Evolutionary conservation across 2,888 invertebrate genomes (phyloP).

Genomic region (Glaucopsyche alexis): DNA sequence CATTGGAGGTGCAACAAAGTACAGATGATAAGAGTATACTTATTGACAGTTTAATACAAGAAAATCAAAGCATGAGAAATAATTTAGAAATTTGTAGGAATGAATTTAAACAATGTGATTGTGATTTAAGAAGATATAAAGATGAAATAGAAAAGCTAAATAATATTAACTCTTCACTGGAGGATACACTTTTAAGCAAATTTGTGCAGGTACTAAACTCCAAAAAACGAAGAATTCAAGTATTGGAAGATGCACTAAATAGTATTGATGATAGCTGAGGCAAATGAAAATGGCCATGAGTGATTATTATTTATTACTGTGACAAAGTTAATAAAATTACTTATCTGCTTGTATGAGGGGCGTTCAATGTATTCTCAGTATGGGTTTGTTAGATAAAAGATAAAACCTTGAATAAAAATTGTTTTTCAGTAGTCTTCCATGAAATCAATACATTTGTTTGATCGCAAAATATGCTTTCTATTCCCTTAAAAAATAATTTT

Average conservation of each 20-base stretch:
- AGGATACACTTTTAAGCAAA: slow-evolving; percentile 58
- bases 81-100: slow-evolving; percentile 40
- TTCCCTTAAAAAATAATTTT: no score
- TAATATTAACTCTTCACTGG: slow-evolving; percentile 52
- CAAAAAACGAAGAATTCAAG: slow-evolving; percentile 61
- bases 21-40: slow-evolving; percentile 46
- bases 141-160: slow-evolving; percentile 54
- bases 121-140: slow-evolving; percentile 51
- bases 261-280: slow-evolving; percentile 34
- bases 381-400: no score
- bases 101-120: slow-evolving; percentile 42
- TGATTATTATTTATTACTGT: no score
- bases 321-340: no score
- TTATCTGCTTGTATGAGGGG: no score
- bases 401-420: no score
- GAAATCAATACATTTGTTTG: no score
- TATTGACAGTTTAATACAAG: slow-evolving; percentile 53
- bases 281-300: background rate
- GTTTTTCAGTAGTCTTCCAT: no score
- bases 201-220: slow-evolving; percentile 62
- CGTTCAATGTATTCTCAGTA: no score
- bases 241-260: slow-evolving; percentile 55
- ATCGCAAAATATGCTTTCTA: no score
- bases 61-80: slow-evolving; percentile 49
- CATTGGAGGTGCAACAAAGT: slow-evolving; percentile 48